Evolutionary conservation across 2,797 vertebrate genomes (phyloP).

Genomic region (Monodelphis domestica): DNA sequence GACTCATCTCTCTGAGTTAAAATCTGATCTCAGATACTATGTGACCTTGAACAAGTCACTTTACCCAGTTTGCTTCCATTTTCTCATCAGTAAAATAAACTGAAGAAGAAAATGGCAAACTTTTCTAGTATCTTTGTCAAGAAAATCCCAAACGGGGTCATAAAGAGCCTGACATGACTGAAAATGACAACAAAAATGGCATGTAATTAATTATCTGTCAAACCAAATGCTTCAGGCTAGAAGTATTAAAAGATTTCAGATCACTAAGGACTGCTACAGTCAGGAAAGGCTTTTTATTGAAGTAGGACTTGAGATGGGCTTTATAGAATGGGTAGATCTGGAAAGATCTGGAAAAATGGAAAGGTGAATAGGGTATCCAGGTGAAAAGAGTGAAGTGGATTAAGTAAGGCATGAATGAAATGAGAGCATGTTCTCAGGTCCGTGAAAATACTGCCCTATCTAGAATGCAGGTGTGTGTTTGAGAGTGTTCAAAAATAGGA

Average conservation of each 20-base stretch:
- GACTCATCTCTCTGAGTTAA: too few relatives aligned
- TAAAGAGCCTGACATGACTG: too few relatives aligned
- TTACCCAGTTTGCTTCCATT: too few relatives aligned
- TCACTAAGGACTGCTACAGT: background rate
- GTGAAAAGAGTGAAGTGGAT: background rate
- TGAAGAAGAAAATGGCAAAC: too few relatives aligned
- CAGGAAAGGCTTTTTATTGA: background rate
- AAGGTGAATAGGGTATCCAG: background rate
- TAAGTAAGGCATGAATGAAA: constrained; percentile 36
- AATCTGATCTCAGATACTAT: too few relatives aligned
- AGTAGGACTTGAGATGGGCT: background rate
- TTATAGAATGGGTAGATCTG: constrained; percentile 7
- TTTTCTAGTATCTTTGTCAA: too few relatives aligned
- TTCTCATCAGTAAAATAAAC: too few relatives aligned
- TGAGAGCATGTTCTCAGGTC: background rate
- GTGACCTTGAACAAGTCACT: too few relatives aligned
- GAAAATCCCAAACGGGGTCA: too few relatives aligned
- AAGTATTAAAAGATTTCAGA: constrained; percentile 1
- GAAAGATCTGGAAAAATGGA: constrained; percentile 3
- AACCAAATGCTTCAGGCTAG: background rate
- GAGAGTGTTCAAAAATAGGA: background rate
- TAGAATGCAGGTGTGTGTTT: background rate
- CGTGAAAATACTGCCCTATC: background rate
- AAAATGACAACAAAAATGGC: too few relatives aligned
- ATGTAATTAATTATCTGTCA: constrained; percentile 3